Percentiles rank a stretch among this genome's conserved stretches.
Evolutionary conservation across 2,888 invertebrate species (phyloP).

Genomic region (Metallyticus violacea): DNA sequence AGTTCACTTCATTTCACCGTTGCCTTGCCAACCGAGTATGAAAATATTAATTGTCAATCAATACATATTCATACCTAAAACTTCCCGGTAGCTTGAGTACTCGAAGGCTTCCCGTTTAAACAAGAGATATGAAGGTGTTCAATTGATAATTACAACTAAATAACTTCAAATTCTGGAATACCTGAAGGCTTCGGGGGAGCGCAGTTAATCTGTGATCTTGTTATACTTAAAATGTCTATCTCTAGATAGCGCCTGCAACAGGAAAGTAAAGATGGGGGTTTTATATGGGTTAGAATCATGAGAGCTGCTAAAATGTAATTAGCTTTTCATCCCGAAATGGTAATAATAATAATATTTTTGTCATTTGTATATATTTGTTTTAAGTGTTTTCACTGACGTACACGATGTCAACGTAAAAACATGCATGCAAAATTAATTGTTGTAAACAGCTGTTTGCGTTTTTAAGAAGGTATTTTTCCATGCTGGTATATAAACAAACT

Average conservation of each 20-base stretch:
- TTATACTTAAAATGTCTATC: conserved; percentile 14
- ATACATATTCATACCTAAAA: conserved; percentile 14
- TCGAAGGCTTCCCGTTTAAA: not conserved
- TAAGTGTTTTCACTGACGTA: not conserved
- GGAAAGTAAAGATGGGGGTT: conserved; percentile 18
- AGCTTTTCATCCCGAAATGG: conserved; percentile 4
- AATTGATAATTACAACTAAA: not conserved
- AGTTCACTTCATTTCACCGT: conserved; percentile 16
- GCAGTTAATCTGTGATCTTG: not conserved
- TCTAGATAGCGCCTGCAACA: conserved; percentile 2
- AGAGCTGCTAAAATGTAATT: not conserved
- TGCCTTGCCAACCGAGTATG: conserved; percentile 28
- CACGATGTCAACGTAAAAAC: not conserved
- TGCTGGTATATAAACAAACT: not conserved
- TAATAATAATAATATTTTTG: not conserved
- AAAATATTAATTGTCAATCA: conserved; percentile 20
- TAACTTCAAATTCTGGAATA: conserved; percentile 1
- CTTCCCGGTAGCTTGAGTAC: not conserved
- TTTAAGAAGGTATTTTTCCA: not conserved
- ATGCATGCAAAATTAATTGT: not conserved
- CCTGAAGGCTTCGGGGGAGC: not conserved
- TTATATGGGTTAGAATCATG: not conserved
- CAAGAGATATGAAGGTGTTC: not conserved
- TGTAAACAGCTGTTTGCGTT: not conserved
- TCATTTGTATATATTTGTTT: not conserved